phyloP scores from a whole-genome alignment of 2,888 invertebrate genomes.

The Asteroscopus sphinx region DNA sequence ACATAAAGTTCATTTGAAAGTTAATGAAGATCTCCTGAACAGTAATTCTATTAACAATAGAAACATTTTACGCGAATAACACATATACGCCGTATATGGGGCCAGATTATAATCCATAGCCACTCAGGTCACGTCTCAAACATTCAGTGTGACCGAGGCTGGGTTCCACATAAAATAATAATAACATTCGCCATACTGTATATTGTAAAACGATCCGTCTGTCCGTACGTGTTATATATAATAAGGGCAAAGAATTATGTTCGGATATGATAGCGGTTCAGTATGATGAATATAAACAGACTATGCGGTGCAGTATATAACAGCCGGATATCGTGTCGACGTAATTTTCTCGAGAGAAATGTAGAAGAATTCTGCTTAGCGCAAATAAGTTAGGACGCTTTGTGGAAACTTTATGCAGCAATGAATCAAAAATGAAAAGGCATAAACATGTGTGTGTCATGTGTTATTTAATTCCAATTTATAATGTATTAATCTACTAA shows the following conservation, averaged over 20 bases:
- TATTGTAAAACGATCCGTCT: slow-evolving; percentile 57
- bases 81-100: slow-evolving; percentile 26
- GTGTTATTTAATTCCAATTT: no score
- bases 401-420: no score
- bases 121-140: slow-evolving; percentile 66
- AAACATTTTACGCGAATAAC: slow-evolving; percentile 51
- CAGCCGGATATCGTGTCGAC: no score
- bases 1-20: no score
- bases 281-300: slow-evolving; percentile 1
- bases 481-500: no score
- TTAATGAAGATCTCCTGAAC: slow-evolving; percentile 37
- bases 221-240: slow-evolving; percentile 40
- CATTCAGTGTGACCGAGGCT: slow-evolving; percentile 66
- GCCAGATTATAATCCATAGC: slow-evolving; percentile 56
- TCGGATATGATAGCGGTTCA: slow-evolving; percentile 11
- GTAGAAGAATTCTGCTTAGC: not conserved
- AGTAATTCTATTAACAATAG: slow-evolving; percentile 57
- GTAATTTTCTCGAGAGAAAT: not conserved
- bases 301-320: not conserved
- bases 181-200: slow-evolving; percentile 50
- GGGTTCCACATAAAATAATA: slow-evolving; percentile 54
- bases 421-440: no score
- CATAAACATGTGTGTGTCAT: no score
- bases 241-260: slow-evolving; percentile 27
- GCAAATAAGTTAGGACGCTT: no score